A percentile compares a stretch with the other conserved stretches of the same genome.
phyloP scores from a whole-genome alignment of 2,797 vertebrate species.

The Sciaenops ocellatus region DNA sequence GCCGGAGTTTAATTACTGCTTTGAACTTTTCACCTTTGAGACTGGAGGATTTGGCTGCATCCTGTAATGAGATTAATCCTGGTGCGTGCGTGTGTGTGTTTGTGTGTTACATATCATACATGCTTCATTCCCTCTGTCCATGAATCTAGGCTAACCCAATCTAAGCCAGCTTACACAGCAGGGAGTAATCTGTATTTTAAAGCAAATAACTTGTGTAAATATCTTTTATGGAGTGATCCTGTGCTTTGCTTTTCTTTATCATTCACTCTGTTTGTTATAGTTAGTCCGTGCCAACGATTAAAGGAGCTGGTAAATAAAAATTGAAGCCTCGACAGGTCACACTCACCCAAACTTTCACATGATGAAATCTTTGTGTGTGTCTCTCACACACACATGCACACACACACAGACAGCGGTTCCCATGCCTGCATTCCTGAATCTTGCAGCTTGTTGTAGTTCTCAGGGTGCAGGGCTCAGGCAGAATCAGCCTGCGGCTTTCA shows the following conservation, averaged over 20 bases:
- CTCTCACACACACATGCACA: conserved; percentile 5
- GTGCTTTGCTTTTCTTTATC: background rate
- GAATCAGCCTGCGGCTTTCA: conserved; percentile 30
- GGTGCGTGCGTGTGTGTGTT: background rate
- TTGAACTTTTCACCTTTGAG: conserved; percentile 38
- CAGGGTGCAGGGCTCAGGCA: conserved; percentile 50
- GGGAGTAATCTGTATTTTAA: conserved; percentile 52
- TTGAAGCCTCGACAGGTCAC: conserved; percentile 32
- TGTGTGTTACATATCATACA: conserved; percentile 11
- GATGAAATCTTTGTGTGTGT: conserved; percentile 4
- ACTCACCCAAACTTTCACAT: conserved; percentile 33
- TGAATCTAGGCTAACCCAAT: conserved; percentile 45
- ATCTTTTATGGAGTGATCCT: background rate
- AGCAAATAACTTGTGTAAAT: conserved; percentile 24
- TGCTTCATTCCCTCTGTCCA: conserved; percentile 15
- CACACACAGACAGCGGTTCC: conserved; percentile 32
- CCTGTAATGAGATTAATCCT: conserved; percentile 20
- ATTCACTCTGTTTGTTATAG: conserved; percentile 20
- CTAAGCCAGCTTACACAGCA: conserved; percentile 39
- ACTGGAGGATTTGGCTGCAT: conserved; percentile 24
- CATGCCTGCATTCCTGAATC: conserved; percentile 56
- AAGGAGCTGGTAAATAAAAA: conserved; percentile 26
- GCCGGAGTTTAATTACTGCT: background rate
- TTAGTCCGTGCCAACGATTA: conserved; percentile 35
- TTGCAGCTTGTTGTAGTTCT: conserved; percentile 60